phyloP scores from a whole-genome alignment of 2,113 vertebrate genomes.

The Syngnathus typhle region DNA sequence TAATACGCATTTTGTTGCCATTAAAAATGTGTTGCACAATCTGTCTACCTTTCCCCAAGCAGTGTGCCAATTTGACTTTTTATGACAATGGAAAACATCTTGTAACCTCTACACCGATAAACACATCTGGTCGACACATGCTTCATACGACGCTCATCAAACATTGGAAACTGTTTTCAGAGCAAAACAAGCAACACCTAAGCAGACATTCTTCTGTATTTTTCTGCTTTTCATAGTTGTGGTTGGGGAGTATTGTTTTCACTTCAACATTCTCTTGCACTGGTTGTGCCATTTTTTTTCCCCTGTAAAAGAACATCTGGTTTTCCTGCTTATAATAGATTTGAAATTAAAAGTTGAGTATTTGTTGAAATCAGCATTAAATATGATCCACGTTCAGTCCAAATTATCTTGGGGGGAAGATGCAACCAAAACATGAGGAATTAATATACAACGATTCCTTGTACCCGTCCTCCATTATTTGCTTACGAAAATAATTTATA shows the following conservation, averaged over 20 bases:
- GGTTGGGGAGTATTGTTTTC: constrained; percentile 13
- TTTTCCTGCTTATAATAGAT: neutral
- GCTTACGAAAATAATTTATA: too few species aligned
- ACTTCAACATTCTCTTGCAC: constrained; percentile 1
- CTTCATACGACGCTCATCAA: neutral
- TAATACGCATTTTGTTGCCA: neutral
- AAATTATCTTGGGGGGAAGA: neutral
- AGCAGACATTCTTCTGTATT: neutral
- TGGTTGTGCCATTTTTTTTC: constrained; percentile 23
- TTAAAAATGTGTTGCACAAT: neutral
- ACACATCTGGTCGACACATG: constrained; percentile 43
- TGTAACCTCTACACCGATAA: constrained; percentile 10
- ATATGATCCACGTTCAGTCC: neutral
- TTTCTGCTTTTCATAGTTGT: constrained; percentile 8
- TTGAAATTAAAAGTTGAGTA: neutral
- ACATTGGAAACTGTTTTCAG: constrained; percentile 14
- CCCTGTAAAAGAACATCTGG: constrained; percentile 22
- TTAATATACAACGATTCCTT: neutral
- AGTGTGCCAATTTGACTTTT: neutral
- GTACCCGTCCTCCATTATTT: too few species aligned
- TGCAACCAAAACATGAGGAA: neutral
- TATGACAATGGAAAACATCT: constrained; percentile 36
- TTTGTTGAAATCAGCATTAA: neutral
- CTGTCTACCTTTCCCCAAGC: neutral
- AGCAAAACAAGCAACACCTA: neutral